Evolutionary conservation across 2,888 invertebrate species (phyloP), one percentile per base, ranked within the genome.

Genomic region (Argynnis bischoffii): DNA sequence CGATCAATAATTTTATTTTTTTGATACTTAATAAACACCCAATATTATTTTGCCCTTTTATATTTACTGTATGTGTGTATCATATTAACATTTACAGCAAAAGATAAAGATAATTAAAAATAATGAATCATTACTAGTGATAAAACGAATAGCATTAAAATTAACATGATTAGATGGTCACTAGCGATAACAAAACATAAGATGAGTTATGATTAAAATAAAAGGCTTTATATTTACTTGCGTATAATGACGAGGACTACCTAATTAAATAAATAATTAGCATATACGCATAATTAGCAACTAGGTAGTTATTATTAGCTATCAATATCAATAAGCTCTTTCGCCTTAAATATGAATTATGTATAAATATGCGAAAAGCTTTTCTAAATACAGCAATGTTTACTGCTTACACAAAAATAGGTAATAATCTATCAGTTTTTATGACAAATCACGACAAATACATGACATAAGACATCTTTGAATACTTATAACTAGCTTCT

Each of bases 181-280:
- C 57, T 59, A 59, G 26, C 59, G 48, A 59, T n/a, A 48, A 59
- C 59, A n/a, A n/a, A 59, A 59, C 47, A 46, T 47, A 35, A 26
- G 2, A 47, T 18, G 13, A 56, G 35, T 46, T n/a, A 48, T 26
- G 47, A 59, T 59, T 21, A n/a, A 47, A 26, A 26, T 59, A 26
- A 1, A 14, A 26, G 59, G n/a, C 47, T 4, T 57, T 26, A 26
- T 57, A 6, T 31, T 15, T 59, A 59, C 59, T 47, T 57, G 57
- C 46, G 46, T 57, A 35, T 16, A 50, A 50, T 50, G 16, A 55
- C 26, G 48, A 47, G 11, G 21, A 5, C 5, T 47, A 57, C 14
- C 8, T 41, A 11, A 41, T 41, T 41, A 21, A 3, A 4, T 21
- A 2, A 16, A n/a, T 47, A 11, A 59, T 59, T 57, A 57, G 59